Percentiles rank a stretch among this genome's conserved stretches.
These are phyloP conservation scores for Notospermus geniculatus DNA, from an alignment of 1,140 invertebrate genomes.

Conservation along the genomic window DNA sequence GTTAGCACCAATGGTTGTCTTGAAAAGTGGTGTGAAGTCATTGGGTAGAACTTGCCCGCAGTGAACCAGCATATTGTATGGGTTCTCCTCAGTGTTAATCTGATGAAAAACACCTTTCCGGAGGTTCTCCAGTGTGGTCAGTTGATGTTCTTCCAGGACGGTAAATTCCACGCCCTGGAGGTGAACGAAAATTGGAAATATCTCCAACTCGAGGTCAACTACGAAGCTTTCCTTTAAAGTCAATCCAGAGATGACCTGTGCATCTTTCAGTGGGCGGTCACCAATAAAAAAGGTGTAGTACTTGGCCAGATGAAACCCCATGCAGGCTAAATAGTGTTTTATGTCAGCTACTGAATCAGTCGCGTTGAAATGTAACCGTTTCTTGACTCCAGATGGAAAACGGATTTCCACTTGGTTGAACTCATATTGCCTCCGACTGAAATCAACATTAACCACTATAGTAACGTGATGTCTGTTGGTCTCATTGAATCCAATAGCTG, in stretches of 20 bases:
- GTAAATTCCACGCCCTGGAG: background rate
- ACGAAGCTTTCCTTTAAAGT: background rate
- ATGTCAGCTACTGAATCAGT: background rate
- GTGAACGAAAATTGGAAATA: background rate
- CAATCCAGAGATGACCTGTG: background rate
- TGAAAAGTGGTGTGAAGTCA: no score
- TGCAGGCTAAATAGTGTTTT: background rate
- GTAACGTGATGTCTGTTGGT: background rate
- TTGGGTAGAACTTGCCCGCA: no score
- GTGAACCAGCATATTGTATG: no score
- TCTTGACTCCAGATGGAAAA: background rate
- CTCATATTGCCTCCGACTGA: background rate
- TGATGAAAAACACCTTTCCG: background rate
- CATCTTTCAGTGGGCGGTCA: background rate
- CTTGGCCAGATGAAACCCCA: background rate
- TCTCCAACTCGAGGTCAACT: background rate
- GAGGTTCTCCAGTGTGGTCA: background rate
- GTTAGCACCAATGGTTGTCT: no score
- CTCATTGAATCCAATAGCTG: conserved; percentile 26
- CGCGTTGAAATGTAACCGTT: background rate
- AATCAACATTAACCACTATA: background rate
- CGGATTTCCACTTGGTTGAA: background rate
- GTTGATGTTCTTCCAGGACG: background rate
- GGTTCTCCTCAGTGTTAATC: no score
- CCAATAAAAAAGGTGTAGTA: background rate